Conservation (phyloP, 2,888 invertebrate species). For the Erynnis tages region DNA sequence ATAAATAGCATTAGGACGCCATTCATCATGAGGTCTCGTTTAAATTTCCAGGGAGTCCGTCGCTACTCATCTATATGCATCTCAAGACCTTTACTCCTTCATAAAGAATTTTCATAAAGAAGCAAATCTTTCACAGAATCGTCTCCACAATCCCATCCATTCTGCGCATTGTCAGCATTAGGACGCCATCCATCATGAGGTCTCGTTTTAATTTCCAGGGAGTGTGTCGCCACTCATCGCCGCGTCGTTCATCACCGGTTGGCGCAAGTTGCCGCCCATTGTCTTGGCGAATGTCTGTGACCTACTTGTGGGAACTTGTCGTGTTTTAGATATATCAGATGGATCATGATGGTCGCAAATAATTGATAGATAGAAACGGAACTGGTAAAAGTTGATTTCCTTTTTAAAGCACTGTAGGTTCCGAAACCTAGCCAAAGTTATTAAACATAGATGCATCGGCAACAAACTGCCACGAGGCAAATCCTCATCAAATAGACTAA, state of each 20-base stretch:
- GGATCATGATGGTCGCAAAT: too few species aligned
- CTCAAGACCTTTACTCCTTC: too few species aligned
- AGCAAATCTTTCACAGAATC: too few species aligned
- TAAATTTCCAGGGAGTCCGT: constrained; percentile 56
- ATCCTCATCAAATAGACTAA: too few species aligned
- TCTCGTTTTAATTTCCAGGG: constrained; percentile 59
- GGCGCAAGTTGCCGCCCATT: constrained; percentile 46
- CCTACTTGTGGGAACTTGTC: constrained; percentile 45
- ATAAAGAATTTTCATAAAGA: too few species aligned
- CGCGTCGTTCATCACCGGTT: constrained; percentile 61
- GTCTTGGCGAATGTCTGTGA: constrained; percentile 56
- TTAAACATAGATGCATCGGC: too few species aligned
- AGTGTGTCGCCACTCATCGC: constrained; percentile 55
- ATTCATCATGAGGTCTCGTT: constrained; percentile 57
- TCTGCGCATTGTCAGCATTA: constrained; percentile 2
- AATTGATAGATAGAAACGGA: too few species aligned
- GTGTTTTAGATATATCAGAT: too few species aligned
- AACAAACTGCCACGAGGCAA: too few species aligned
- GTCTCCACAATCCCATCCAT: not conserved
- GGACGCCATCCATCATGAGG: constrained; percentile 54
- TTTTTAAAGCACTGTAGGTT: too few species aligned
- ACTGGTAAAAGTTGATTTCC: too few species aligned
- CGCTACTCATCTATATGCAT: constrained; percentile 67
- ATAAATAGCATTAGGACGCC: constrained; percentile 31
- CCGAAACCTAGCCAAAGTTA: too few species aligned